Evolutionary conservation across 2,113 vertebrate genomes (phyloP), one percentile per base, ranked within the genome.

Genomic region (Atractosteus spatula): DNA sequence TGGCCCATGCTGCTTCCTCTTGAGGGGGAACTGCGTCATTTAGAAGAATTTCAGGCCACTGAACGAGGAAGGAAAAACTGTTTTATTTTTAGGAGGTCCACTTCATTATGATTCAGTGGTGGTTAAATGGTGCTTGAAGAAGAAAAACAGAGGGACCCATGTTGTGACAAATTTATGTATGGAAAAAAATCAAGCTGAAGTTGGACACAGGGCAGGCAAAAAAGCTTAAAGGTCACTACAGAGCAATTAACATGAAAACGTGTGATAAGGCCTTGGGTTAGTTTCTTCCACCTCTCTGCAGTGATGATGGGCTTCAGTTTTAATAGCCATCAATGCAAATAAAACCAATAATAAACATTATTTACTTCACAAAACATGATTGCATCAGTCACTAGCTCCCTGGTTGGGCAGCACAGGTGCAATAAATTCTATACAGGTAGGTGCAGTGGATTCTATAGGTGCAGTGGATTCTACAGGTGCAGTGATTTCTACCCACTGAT

Each of bases 71-170:
- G 29, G n/a, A 29, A 65, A 65, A 57, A 66, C 4, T 14, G 54
- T n/a, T 43, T 43, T 63, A 56, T 45, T 72, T 66, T 55, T 43
- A 47, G 29, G 47, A 55, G 13, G 47, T 55, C 55, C 64, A 51
- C 17, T 45, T 57, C 29, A 65, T 72, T 66, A 65, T n/a, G 12
- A 41, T 64, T 51, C 62, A 55, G 12, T 43, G 47, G 47, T 51
- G 17, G 41, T 72, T 65, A 72, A 72, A 71, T 42, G 45, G 61
- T 41, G 62, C 59, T 64, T 71, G 61, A 62, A 65, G 14, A 55
- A 55, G 63, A 14, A 1, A 13, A 12, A 8, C 5, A 54, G 43
- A 41, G 55, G 54, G 51, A 63, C 62, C 41, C 54, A 65, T 4
- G n/a, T 16, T 13, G 14, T 45, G 42, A 44, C 64, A 47, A 66